These are phyloP conservation scores for Rhinophrynus dorsalis DNA, from an alignment of 2,797 vertebrate genomes.

Conservation along the genomic window DNA sequence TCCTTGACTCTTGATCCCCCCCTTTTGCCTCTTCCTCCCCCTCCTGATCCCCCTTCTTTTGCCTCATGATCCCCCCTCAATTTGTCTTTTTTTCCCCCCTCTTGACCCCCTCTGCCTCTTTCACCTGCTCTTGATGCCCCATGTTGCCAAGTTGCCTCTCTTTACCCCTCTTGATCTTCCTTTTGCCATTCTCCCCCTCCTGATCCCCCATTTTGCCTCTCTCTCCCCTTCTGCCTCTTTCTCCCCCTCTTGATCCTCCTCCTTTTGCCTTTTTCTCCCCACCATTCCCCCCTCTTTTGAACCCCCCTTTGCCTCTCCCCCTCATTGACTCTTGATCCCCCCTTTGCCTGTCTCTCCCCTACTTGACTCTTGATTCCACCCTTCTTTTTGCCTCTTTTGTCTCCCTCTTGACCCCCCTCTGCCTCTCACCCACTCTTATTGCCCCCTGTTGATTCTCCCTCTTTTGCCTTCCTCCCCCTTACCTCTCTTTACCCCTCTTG, in stretches of 20 bases:
- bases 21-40: too few relatives aligned
- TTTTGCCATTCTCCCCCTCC: too few relatives aligned
- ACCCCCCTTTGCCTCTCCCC: background rate
- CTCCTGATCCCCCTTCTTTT: too few relatives aligned
- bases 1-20: too few relatives aligned
- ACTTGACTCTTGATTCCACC: background rate
- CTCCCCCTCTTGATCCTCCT: background rate
- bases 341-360: background rate
- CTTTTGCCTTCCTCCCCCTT: background rate
- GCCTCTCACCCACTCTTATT: background rate
- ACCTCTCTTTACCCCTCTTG: too few relatives aligned
- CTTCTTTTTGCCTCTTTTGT: background rate
- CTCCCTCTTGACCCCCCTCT: background rate
- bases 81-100: too few relatives aligned
- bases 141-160: too few relatives aligned
- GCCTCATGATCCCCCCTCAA: too few relatives aligned
- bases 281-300: background rate
- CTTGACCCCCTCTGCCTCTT: too few relatives aligned
- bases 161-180: too few relatives aligned
- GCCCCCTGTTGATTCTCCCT: background rate
- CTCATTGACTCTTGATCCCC: background rate
- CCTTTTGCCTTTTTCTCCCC: background rate
- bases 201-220: background rate
- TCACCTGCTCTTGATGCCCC: too few relatives aligned
- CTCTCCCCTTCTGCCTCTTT: background rate